A percentile compares a stretch with the other conserved stretches of the same genome.
Conservation (phyloP, 92 coral and sea anemone species). For the Epizoanthus fatuus region DNA sequence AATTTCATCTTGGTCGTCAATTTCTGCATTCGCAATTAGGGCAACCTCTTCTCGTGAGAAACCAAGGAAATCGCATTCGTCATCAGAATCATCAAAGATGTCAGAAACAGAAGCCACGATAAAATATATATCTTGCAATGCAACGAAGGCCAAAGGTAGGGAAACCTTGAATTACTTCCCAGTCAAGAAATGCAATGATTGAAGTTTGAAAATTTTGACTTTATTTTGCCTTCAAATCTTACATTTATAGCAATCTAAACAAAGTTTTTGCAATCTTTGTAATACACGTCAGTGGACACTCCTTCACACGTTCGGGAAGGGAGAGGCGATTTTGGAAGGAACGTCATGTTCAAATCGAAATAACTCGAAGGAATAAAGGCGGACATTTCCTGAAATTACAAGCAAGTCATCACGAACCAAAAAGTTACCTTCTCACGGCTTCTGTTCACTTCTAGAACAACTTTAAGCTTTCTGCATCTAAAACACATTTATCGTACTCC, state of each 20-base stretch:
- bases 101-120: conserved; percentile 10
- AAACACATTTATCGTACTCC: background rate
- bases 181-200: too few species aligned
- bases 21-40: background rate
- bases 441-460: background rate
- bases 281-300: conserved; percentile 9
- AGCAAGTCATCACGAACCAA: too few species aligned
- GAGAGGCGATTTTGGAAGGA: conserved; percentile 12
- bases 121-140: background rate
- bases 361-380: background rate
- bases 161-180: too few species aligned
- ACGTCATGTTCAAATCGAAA: background rate
- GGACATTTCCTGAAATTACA: background rate
- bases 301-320: conserved; percentile 26
- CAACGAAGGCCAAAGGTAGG: background rate
- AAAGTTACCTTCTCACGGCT: background rate
- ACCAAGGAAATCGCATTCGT: background rate
- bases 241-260: too few species aligned
- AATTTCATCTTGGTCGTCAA: too few species aligned
- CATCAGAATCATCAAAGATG: background rate
- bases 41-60: conserved; percentile 5
- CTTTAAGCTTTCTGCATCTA: background rate
- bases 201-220: too few species aligned
- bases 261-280: conserved; percentile 5
- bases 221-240: too few species aligned